Evolutionary conservation across 1,140 invertebrate species (phyloP).

Genomic region (Heliothis virescens): DNA sequence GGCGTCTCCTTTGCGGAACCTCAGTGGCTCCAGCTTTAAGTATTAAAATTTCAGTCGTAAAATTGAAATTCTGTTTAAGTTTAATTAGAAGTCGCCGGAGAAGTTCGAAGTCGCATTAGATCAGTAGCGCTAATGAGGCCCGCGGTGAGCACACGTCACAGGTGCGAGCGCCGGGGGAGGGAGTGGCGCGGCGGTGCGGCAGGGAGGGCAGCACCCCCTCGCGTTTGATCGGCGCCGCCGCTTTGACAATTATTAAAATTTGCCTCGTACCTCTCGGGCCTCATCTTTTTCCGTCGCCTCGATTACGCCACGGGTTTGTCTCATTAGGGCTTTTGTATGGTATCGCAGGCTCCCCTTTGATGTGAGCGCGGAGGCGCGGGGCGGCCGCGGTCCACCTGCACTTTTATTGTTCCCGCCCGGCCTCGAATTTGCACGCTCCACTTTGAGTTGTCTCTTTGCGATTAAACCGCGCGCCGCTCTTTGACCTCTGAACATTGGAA

Average conservation of each 20-base stretch:
- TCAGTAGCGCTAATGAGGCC: constrained; percentile 81
- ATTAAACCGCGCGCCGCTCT: constrained; percentile 69
- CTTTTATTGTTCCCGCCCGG: constrained; percentile 81
- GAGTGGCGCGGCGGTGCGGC: constrained; percentile 47
- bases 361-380: constrained; percentile 68
- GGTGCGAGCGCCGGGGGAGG: constrained; percentile 58
- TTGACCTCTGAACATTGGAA: constrained; percentile 71
- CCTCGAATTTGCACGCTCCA: constrained; percentile 83
- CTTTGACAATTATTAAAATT: constrained; percentile 87
- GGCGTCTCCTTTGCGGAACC: constrained; percentile 76
- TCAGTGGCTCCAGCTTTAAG: constrained; percentile 77
- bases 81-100: constrained; percentile 81
- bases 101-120: constrained; percentile 83
- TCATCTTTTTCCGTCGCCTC: constrained; percentile 86
- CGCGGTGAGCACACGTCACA: constrained; percentile 79
- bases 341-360: constrained; percentile 82
- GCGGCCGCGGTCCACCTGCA: constrained; percentile 80
- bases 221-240: constrained; percentile 84
- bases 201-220: constrained; percentile 59
- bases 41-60: constrained; percentile 83
- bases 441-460: constrained; percentile 81
- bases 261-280: constrained; percentile 84
- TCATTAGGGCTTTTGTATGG: constrained; percentile 85
- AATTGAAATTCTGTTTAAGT: constrained; percentile 84
- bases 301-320: constrained; percentile 85